These are phyloP conservation scores for Porphyrio hochstetteri DNA, from an alignment of 2,113 vertebrate species.

Conservation along the genomic window DNA sequence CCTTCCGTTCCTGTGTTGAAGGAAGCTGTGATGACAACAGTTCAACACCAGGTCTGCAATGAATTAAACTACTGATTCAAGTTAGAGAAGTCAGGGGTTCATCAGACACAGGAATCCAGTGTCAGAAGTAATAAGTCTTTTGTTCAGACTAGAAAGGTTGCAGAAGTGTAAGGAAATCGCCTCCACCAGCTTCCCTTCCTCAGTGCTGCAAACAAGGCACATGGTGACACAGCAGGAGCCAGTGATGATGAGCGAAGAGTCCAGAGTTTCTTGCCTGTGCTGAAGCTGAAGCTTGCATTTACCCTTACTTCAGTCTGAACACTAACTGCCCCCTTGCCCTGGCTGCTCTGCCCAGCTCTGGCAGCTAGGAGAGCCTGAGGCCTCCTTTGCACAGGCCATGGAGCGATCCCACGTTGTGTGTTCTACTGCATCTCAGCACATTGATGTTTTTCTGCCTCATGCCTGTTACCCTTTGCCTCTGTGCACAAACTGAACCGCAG, in stretches of 20 bases:
- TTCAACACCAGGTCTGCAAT: background rate
- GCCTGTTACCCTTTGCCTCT: background rate
- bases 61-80: background rate
- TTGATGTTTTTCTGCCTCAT: background rate
- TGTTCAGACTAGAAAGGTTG: background rate
- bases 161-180: background rate
- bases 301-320: background rate
- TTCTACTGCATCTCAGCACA: background rate
- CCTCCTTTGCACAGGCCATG: background rate
- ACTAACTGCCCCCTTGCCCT: background rate
- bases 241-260: fast-evolving
- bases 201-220: background rate
- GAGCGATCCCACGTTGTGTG: background rate
- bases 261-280: background rate
- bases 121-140: slow-evolving; percentile 29
- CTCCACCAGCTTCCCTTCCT: background rate
- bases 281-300: background rate
- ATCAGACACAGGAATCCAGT: background rate
- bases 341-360: background rate
- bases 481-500: background rate
- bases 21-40: background rate
- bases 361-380: background rate
- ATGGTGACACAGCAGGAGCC: background rate
- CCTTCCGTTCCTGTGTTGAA: slow-evolving; percentile 23
- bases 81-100: background rate